A percentile compares a stretch with the other conserved stretches of the same genome.
Conservation (phyloP, 2,113 vertebrate genomes). For the Dromas ardeola region DNA sequence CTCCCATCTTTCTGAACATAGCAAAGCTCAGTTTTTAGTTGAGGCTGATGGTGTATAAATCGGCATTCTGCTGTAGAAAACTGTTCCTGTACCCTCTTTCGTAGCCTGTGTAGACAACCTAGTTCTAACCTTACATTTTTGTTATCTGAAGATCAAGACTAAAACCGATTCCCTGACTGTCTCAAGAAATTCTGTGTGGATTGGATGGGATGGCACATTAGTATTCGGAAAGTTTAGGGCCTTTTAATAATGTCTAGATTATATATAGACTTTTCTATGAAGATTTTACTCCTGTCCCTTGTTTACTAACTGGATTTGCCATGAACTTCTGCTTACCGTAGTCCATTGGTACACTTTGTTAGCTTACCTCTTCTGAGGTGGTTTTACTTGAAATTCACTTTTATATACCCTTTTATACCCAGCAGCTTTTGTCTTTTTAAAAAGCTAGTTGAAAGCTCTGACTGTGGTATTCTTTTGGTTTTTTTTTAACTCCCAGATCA, state of each 20-base stretch:
- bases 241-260: not conserved
- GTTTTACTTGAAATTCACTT: not conserved
- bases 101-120: not conserved
- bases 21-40: not conserved
- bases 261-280: not conserved
- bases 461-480: not conserved
- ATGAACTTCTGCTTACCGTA: not conserved
- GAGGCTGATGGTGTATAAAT: not conserved
- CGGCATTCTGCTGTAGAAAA: not conserved
- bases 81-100: not conserved
- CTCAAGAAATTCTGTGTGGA: not conserved
- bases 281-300: not conserved
- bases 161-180: not conserved
- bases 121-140: not conserved
- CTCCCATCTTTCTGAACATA: not conserved
- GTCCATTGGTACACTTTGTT: not conserved
- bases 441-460: not conserved
- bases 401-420: not conserved
- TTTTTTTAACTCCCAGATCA: not conserved
- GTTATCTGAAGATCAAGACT: not conserved
- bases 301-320: not conserved
- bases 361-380: not conserved
- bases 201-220: not conserved
- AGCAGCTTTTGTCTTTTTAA: not conserved
- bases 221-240: fast-evolving